These are phyloP conservation scores for Muricea muricata DNA, from an alignment of 92 coral and sea anemone species.

Conservation along the genomic window DNA sequence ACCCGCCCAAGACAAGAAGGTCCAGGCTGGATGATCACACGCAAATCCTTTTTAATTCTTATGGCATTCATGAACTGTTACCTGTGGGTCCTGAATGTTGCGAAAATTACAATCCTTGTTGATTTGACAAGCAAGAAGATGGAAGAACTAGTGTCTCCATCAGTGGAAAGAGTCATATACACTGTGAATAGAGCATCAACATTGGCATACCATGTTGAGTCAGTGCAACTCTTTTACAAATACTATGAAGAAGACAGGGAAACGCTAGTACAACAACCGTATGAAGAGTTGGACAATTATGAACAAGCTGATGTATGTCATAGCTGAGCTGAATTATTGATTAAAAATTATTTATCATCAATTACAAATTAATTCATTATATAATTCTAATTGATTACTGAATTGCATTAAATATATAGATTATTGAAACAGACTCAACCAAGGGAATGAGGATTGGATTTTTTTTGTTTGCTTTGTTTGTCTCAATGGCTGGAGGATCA, in stretches of 20 bases:
- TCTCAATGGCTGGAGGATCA: slow-evolving; percentile 29
- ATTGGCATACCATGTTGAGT: slow-evolving; percentile 70
- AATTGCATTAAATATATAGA: neutral
- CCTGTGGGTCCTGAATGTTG: slow-evolving; percentile 61
- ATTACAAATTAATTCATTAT: neutral
- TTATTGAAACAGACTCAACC: slow-evolving; percentile 26
- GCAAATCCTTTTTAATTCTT: slow-evolving; percentile 59
- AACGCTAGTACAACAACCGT: slow-evolving; percentile 21
- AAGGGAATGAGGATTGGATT: slow-evolving; percentile 32
- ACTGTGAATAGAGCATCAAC: slow-evolving; percentile 66
- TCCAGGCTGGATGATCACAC: slow-evolving; percentile 57
- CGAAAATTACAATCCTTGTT: slow-evolving; percentile 49
- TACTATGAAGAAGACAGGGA: slow-evolving; percentile 56
- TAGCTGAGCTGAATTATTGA: neutral
- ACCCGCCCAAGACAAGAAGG: slow-evolving; percentile 61
- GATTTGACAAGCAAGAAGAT: slow-evolving; percentile 56
- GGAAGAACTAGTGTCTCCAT: slow-evolving; percentile 46
- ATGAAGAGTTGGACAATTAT: neutral
- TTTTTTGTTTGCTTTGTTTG: slow-evolving; percentile 20
- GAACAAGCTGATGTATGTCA: slow-evolving; percentile 42
- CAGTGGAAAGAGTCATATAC: slow-evolving; percentile 60
- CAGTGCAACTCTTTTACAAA: slow-evolving; percentile 70
- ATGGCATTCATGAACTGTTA: slow-evolving; percentile 70
- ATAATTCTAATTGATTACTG: neutral
- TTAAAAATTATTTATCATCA: neutral